Conservation (phyloP, 1,140 invertebrate genomes). For the Euglossa dilemma region DNA sequence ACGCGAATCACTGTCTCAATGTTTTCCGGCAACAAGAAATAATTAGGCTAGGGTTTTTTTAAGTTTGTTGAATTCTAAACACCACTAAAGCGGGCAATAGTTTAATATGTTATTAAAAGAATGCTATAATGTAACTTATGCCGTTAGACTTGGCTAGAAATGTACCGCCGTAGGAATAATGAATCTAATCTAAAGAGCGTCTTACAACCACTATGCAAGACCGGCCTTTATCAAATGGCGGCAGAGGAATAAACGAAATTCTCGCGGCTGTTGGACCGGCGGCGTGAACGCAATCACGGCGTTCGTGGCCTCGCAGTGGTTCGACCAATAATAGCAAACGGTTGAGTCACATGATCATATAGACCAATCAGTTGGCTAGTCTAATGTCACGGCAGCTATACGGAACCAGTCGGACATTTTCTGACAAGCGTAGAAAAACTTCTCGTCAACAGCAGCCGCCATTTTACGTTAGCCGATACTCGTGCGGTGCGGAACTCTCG, state of each 20-base stretch:
- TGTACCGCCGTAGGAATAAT: neutral
- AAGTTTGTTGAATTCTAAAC: neutral
- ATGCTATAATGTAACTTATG: neutral
- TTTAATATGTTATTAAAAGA: neutral
- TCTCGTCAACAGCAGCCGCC: constrained; percentile 94
- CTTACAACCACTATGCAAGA: constrained; percentile 38
- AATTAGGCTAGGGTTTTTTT: constrained; percentile 2
- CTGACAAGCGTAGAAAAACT: constrained; percentile 96
- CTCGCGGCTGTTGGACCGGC: constrained; percentile 49
- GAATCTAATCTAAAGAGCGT: constrained; percentile 2
- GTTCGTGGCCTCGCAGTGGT: constrained; percentile 60
- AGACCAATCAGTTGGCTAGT: constrained; percentile 73
- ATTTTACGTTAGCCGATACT: constrained; percentile 91
- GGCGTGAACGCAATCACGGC: constrained; percentile 63
- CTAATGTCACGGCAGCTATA: constrained; percentile 83
- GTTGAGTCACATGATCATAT: constrained; percentile 76
- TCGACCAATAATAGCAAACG: constrained; percentile 53
- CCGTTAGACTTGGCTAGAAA: neutral
- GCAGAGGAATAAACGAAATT: constrained; percentile 44
- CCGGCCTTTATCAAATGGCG: constrained; percentile 51
- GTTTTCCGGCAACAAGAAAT: constrained; percentile 8
- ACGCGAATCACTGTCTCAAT: neutral
- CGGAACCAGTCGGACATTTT: constrained; percentile 90
- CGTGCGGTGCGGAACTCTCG: constrained; percentile 79
- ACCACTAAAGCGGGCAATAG: neutral